Evolutionary conservation across 2,888 invertebrate species (phyloP), one percentile per base, ranked within the genome.

Genomic region (Eudemis profundana): DNA sequence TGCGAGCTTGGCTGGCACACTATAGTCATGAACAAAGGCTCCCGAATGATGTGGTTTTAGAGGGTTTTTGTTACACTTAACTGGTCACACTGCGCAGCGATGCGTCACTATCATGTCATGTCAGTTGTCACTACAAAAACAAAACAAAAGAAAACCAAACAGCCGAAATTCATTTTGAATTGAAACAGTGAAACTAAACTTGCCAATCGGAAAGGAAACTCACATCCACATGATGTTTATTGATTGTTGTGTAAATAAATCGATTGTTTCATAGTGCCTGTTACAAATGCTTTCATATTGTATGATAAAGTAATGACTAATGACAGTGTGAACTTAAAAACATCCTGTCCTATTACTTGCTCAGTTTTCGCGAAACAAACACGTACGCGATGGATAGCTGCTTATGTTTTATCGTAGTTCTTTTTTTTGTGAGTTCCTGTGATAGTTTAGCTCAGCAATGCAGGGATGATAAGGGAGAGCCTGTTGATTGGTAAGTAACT

Each of bases 401-500:
- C 72, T 66, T 71, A 61, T 73, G 74, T 60, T 72, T 79, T 65
- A 70, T 84, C 67, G 68, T 85, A 68, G 74, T 81, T 66, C 70
- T 74, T 65, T 66, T 83, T 69, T 77, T 85, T 74, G 73, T 86
- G 68, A 74, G 69, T 69, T 72, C 72, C 63, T 81, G 82, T 70
- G 69, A 68, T 21, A 74, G 83, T 61, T 74, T 86, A 59, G 85
- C 91, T 61, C 90, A 90, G 57, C 92, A 91, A 73, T 93, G 93
- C 72, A 84, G 90, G 70, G 94, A 95, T 85, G 95, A 95, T 78
- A 90, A 91, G 69, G 94, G 95, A 61, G 90, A 94, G 63, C 85
- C 93, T 10, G 94, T 96, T 7, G 96, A 96, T 84, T 96, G 96
- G 96, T 96, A 86, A 93, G 91, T 83, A 8, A 2, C 8, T 23